phyloP scores from a whole-genome alignment of 2,797 vertebrate species.

The Aeoliscus strigatus region DNA sequence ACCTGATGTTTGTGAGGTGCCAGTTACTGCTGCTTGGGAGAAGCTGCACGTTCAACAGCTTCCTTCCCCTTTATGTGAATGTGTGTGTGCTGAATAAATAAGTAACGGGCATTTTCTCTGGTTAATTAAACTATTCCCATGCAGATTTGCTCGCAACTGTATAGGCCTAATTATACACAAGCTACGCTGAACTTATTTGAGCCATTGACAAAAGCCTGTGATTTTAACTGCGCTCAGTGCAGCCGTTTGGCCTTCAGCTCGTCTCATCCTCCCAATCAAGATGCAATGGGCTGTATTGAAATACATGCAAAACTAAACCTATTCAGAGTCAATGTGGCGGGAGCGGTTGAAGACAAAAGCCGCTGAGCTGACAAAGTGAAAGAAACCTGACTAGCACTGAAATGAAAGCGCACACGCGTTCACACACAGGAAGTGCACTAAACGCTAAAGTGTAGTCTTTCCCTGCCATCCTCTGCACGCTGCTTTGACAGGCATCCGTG shows the following conservation, averaged over 20 bases:
- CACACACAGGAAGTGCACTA: conserved; percentile 23
- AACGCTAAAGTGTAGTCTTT: conserved; percentile 43
- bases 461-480: conserved; percentile 58
- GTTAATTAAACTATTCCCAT: neutral
- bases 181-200: conserved; percentile 13
- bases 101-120: too few species aligned
- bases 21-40: conserved; percentile 77
- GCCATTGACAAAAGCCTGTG: conserved; percentile 15
- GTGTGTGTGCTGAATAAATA: conserved; percentile 45
- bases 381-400: conserved; percentile 64
- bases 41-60: conserved; percentile 68
- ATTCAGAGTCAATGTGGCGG: conserved; percentile 64
- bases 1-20: conserved; percentile 80
- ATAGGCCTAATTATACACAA: conserved; percentile 19
- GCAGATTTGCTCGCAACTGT: conserved; percentile 13
- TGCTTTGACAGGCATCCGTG: conserved; percentile 74
- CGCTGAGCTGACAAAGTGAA: conserved; percentile 51
- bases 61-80: too few species aligned
- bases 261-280: conserved; percentile 20
- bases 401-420: conserved; percentile 40
- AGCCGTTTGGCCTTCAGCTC: conserved; percentile 28
- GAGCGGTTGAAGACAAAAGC: conserved; percentile 57
- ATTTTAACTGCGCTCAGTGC: conserved; percentile 33
- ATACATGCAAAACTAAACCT: conserved; percentile 44
- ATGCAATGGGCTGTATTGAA: conserved; percentile 31